Evolutionary conservation across 2,888 invertebrate genomes (phyloP).

Genomic region (Ormyrus pomaceus): DNA sequence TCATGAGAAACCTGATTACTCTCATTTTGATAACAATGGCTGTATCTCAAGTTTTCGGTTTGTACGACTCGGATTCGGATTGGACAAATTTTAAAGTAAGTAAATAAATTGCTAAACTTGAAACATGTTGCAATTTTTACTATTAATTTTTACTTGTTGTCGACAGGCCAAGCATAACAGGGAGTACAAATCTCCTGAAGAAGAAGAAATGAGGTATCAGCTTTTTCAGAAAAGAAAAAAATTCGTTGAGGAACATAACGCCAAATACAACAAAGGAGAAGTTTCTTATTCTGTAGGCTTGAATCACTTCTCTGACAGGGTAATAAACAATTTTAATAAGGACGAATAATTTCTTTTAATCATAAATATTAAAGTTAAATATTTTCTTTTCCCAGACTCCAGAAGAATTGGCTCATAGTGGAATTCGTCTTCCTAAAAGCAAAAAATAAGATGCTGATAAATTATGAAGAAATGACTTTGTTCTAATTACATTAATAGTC

Average conservation of each 20-base stretch:
- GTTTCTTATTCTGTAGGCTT: background rate
- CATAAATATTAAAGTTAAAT: no score
- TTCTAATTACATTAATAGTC: no score
- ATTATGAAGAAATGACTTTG: no score
- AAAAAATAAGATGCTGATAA: no score
- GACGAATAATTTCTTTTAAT: no score
- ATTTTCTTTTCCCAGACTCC: no score
- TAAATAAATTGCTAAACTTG: no score
- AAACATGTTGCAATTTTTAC: background rate
- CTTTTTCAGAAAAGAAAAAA: background rate
- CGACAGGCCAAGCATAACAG: background rate
- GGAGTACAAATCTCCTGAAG: background rate
- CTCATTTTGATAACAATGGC: background rate
- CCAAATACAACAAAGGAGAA: slow-evolving; percentile 1
- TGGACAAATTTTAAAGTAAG: slow-evolving; percentile 4
- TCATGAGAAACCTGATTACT: background rate
- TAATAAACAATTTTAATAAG: background rate
- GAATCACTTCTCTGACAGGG: slow-evolving; percentile 4
- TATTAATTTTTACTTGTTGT: background rate
- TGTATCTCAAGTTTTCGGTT: background rate
- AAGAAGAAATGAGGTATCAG: background rate
- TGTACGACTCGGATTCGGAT: background rate
- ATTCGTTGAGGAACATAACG: slow-evolving; percentile 1
- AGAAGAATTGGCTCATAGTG: no score
- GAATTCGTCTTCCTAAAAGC: no score